phyloP scores from a whole-genome alignment of 2,888 invertebrate genomes.

The Parelbella ahira region DNA sequence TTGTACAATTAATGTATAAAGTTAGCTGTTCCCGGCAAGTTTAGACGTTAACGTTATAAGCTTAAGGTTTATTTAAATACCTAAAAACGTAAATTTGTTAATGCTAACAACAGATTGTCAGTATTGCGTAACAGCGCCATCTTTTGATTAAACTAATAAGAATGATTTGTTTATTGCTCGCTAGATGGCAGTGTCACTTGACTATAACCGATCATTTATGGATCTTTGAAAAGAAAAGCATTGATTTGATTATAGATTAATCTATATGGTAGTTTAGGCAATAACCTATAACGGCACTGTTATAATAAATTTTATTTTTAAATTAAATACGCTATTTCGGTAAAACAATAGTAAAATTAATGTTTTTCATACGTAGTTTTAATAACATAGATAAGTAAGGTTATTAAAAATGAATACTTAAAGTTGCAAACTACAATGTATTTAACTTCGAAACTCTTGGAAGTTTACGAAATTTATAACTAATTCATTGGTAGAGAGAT shows the following conservation, averaged over 20 bases:
- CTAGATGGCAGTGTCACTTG: too few relatives aligned
- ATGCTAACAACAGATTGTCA: neutral
- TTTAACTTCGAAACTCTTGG: slow-evolving; percentile 34
- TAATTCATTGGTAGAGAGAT: slow-evolving; percentile 29
- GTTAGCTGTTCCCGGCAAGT: slow-evolving; percentile 31
- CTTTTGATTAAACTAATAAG: neutral
- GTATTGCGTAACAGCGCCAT: neutral
- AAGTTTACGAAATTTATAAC: slow-evolving; percentile 32
- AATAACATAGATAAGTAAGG: slow-evolving; percentile 28
- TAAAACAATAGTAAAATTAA: too few relatives aligned
- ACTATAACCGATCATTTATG: too few relatives aligned
- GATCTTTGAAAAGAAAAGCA: too few relatives aligned
- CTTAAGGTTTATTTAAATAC: slow-evolving; percentile 33
- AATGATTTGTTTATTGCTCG: neutral
- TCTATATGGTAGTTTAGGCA: too few relatives aligned
- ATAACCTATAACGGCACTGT: too few relatives aligned
- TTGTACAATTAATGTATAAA: slow-evolving; percentile 52
- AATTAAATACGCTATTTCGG: too few relatives aligned
- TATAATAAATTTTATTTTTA: too few relatives aligned
- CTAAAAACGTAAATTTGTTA: neutral
- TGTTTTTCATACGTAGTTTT: slow-evolving; percentile 16
- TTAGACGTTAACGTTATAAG: slow-evolving; percentile 36
- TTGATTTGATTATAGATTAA: too few relatives aligned
- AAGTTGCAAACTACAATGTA: slow-evolving; percentile 38
- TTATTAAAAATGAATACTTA: slow-evolving; percentile 41